These are phyloP conservation scores for Tragelaphus buxtoni DNA, from an alignment of 2,113 vertebrate genomes.

Conservation along the genomic window DNA sequence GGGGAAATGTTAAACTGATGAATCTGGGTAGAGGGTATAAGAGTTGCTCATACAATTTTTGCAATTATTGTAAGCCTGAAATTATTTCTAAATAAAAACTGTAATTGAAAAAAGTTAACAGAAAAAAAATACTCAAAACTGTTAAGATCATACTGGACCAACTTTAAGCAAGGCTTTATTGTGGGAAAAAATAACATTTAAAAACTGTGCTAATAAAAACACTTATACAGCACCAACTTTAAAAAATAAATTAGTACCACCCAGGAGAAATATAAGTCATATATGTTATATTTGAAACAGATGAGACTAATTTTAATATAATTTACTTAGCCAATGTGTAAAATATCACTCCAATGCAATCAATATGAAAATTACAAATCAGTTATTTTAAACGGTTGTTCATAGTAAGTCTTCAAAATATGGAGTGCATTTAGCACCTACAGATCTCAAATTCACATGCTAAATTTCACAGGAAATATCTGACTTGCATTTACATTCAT, in stretches of 20 bases:
- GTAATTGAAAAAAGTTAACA: background rate
- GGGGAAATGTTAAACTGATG: background rate
- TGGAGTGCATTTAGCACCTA: background rate
- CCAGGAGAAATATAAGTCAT: background rate
- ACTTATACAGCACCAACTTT: background rate
- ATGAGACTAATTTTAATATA: background rate
- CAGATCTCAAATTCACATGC: background rate
- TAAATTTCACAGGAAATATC: background rate
- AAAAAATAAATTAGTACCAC: background rate
- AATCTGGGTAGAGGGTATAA: background rate
- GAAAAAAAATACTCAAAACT: background rate
- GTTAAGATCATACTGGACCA: background rate
- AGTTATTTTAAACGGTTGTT: background rate
- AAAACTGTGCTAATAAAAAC: background rate
- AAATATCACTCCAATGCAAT: background rate
- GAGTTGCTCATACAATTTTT: background rate
- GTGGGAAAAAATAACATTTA: background rate
- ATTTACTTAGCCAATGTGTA: background rate
- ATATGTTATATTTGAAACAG: background rate
- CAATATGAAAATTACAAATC: background rate
- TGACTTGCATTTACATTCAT: background rate
- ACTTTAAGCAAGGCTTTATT: background rate
- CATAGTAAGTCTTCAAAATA: background rate
- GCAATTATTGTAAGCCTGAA: background rate
- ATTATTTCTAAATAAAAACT: background rate